Conservation (phyloP, 2,113 vertebrate species). For the Romanogobio albipinnatus region DNA sequence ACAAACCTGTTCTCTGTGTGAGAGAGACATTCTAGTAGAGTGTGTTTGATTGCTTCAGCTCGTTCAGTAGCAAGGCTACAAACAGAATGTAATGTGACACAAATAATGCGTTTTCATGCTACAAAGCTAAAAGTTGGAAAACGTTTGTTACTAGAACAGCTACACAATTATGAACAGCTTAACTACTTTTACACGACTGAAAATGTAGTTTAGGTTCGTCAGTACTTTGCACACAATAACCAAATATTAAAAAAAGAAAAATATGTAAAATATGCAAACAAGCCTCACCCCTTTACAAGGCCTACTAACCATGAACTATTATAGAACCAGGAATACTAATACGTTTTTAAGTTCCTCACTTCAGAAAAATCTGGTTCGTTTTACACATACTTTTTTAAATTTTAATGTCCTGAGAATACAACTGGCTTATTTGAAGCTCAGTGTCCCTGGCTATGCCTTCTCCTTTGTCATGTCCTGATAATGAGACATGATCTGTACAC, state of each 20-base stretch:
- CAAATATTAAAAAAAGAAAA: not conserved
- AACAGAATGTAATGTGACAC: not conserved
- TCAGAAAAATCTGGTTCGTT: not conserved
- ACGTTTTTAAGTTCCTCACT: not conserved
- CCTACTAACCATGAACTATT: not conserved
- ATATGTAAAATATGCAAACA: not conserved
- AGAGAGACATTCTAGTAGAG: not conserved
- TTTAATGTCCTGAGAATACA: constrained; percentile 32
- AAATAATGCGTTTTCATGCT: not conserved
- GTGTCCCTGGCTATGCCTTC: constrained; percentile 18
- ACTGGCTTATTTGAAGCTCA: constrained; percentile 21
- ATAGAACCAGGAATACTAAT: not conserved
- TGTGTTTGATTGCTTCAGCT: not conserved
- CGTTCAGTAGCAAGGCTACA: not conserved
- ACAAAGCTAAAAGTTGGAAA: not conserved
- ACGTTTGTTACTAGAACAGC: not conserved
- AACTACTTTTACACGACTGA: not conserved
- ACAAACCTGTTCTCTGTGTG: not conserved
- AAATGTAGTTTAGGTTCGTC: not conserved
- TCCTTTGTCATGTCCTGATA: constrained; percentile 24
- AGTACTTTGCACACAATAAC: not conserved
- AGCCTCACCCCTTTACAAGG: not conserved
- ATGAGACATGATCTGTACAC: constrained; percentile 54
- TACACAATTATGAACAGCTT: not conserved
- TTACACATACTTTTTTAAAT: constrained; percentile 6